These are phyloP conservation scores for Cnemophilus loriae DNA, from an alignment of 2,113 vertebrate species.

Conservation along the genomic window DNA sequence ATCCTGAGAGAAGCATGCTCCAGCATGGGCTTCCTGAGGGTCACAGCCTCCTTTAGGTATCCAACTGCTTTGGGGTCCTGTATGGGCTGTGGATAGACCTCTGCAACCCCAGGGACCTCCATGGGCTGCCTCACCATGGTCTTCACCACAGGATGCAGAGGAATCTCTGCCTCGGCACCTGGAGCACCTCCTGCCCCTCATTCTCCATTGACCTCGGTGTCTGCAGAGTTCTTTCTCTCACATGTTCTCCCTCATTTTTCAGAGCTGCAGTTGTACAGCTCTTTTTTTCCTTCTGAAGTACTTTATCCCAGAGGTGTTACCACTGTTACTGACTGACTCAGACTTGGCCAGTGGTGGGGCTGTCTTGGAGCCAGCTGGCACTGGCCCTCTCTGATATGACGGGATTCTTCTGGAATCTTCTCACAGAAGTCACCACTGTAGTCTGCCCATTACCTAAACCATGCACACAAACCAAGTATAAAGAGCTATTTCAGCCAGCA, in stretches of 20 bases:
- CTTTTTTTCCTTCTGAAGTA: background rate
- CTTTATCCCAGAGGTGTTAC: background rate
- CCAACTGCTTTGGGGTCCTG: background rate
- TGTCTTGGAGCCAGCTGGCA: background rate
- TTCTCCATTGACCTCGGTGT: background rate
- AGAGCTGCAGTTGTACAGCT: background rate
- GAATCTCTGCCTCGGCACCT: background rate
- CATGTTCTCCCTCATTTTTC: background rate
- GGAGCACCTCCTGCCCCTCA: fast-evolving
- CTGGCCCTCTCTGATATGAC: background rate
- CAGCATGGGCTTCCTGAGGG: background rate
- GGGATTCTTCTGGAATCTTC: background rate
- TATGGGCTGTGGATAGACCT: background rate
- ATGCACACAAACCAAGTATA: background rate
- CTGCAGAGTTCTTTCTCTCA: background rate
- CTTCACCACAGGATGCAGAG: background rate
- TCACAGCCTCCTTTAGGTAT: background rate
- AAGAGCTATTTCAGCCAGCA: background rate
- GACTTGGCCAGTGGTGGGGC: background rate
- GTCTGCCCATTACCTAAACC: fast-evolving
- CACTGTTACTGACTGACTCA: fast-evolving
- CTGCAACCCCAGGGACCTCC: fast-evolving
- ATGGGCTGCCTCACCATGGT: fast-evolving
- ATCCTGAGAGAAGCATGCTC: background rate
- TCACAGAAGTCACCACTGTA: background rate